Base-by-base conservation (phyloP, 2,113 vertebrate species). In the Odontesthes bonariensis region DNA sequence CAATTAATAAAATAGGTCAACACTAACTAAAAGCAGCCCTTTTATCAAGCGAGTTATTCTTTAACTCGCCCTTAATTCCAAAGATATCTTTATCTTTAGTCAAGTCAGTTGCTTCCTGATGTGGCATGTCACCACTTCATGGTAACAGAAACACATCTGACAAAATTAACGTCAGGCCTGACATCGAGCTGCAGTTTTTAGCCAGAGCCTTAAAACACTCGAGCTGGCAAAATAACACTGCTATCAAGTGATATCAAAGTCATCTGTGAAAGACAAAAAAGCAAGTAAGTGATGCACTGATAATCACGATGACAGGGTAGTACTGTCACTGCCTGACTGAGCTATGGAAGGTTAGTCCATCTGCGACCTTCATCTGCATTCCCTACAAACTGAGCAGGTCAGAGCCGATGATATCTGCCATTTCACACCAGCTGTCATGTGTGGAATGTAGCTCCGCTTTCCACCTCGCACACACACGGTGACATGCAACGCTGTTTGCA, bases 371-470 rank as follows among this genome's bases (percentile, higher is more conserved):
- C 8, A 32, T 59, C 17, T 19, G 31, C 67, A 81, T 80, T 83
- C 75, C 56, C 60, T 0, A 2, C 55, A 49, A 70, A 65, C 38
- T 0, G 3, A 57, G 64, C 75, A 69, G 68, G 69, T 67, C 77
- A 61, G 59, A 79, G 81, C 64, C 69, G 40, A 75, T 10, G 6
- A 52, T 49, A 79, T 82, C 60, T 72, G 74, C 73, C 70, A 73
- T 61, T 81, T 84, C 74, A 75, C 64, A 73, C 81, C 77, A 74
- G 81, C 57, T 46, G 73, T 31, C 73, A 57, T 35, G 42, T 19
- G 14, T 38, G 77, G 85, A 85, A 89, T 90, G 79, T n/a, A 74
- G 73, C 47, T 12, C 23, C 20, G 32, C 62, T 9, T 66, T 8
- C 8, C 55, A 57, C 69, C n/a, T 31, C 40, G 7, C 40, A 32